Base-by-base conservation (phyloP, 2,888 invertebrate species). In the Scotopteryx bipunctaria region DNA sequence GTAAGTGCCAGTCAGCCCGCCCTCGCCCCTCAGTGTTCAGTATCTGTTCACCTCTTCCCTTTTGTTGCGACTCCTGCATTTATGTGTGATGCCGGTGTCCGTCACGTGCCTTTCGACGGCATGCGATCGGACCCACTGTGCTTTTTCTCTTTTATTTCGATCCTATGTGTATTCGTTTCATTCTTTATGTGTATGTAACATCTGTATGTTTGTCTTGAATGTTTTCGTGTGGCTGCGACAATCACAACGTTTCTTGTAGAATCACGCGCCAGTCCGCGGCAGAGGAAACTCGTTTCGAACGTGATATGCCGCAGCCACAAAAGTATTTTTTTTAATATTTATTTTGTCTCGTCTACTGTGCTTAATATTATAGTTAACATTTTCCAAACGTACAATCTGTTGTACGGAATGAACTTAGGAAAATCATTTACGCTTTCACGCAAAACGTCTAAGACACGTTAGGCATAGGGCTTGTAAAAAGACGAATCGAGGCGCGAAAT, bases 1-100 rank as follows among this genome's bases (percentile, higher is more conserved):
- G 97, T 97, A 97, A 97, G 97, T 97, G 94, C 93, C 94, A 93
- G 91, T 91, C 91, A 90, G 84, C 87, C 90, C 89, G 86, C 91
- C 91, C 91, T 88, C 91, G 89, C 88, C 91, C 91, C 90, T 91
- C 89, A 88, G 89, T 90, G 90, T 90, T 90, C 85, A 87, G 81
- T 89, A 88, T 88, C 83, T 86, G 86, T 88, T 89, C 81, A 85
- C 86, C 84, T 87, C 83, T 86, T 88, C 82, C 81, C 81, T 91
- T 91, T 87, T 80, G 91, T 91, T 91, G 91, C 91, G 66, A 86
- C 72, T 89, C 85, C 88, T 90, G 91, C 91, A 91, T 64, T 86
- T 91, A 74, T 86, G 86, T 91, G 89, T 89, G 78, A 83, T 84
- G 87, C 86, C 83, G 81, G 78, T 71, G 80, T 83, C 83, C 80